Evolutionary conservation across 2,888 invertebrate genomes (phyloP).

Genomic region (Stramonita haemastoma): DNA sequence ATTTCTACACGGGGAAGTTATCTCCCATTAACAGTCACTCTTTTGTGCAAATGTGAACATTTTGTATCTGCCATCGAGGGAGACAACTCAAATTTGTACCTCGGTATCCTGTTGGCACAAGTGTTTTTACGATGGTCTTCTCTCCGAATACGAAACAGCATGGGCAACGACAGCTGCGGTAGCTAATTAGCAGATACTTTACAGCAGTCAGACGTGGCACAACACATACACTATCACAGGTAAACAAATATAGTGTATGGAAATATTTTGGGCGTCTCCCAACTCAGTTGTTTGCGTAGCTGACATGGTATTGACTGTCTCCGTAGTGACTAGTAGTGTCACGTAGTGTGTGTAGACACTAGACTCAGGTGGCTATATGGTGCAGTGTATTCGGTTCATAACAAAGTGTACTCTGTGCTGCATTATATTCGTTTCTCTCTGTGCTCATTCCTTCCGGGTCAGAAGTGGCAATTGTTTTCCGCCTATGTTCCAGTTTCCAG

Average conservation of each 20-base stretch:
- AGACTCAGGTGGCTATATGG: not conserved
- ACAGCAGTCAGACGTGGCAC: not conserved
- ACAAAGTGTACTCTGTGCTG: not conserved
- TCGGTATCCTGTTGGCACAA: not conserved
- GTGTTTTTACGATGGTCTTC: not conserved
- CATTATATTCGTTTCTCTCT: not conserved
- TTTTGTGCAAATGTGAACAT: not conserved
- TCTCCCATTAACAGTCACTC: not conserved
- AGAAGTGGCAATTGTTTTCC: too few species aligned
- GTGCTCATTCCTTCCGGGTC: too few species aligned
- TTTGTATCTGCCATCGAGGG: not conserved
- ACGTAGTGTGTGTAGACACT: not conserved
- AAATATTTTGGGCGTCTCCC: not conserved
- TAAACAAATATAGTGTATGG: not conserved
- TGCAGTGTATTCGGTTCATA: not conserved
- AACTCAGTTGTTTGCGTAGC: too few species aligned
- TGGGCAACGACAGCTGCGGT: not conserved
- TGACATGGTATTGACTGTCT: not conserved
- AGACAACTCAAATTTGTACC: not conserved
- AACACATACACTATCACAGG: not conserved
- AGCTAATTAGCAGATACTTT: not conserved
- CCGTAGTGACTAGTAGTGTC: not conserved
- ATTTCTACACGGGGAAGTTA: not conserved
- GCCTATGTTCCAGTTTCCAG: too few species aligned
- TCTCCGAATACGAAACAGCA: not conserved